Evolutionary conservation across 2,888 invertebrate genomes (phyloP).

Genomic region (Eupelmus urozonus): DNA sequence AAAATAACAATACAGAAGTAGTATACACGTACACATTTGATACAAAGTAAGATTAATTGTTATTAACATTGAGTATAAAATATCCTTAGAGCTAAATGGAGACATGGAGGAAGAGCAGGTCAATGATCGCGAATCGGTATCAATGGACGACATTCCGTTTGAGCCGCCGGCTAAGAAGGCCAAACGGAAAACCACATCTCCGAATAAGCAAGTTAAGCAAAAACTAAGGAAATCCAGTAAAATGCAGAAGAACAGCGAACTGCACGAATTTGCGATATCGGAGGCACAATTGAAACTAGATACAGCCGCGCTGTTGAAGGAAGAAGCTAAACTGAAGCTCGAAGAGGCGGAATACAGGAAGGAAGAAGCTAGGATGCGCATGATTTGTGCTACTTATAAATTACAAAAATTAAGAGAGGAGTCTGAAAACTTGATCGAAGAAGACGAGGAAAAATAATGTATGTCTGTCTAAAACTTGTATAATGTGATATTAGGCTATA

Average conservation of each 20-base stretch:
- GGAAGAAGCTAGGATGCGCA: conserved; percentile 69
- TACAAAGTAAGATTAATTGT: conserved; percentile 30
- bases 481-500: conserved; percentile 13
- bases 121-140: conserved; percentile 28
- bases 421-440: conserved; percentile 43
- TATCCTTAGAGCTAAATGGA: conserved; percentile 37
- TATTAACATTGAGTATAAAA: conserved; percentile 7
- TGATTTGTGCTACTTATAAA: conserved; percentile 68
- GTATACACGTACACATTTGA: conserved; percentile 37
- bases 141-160: conserved; percentile 37
- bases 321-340: conserved; percentile 68
- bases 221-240: conserved; percentile 58
- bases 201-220: conserved; percentile 32
- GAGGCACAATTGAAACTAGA: conserved; percentile 69
- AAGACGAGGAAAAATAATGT: conserved; percentile 25
- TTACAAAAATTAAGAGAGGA: conserved; percentile 66
- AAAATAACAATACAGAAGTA: conserved; percentile 42
- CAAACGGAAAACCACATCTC: conserved; percentile 24
- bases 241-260: conserved; percentile 64
- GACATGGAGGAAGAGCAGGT: conserved; percentile 31
- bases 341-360: conserved; percentile 69
- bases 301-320: conserved; percentile 67
- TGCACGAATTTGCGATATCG: conserved; percentile 66
- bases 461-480: conserved; percentile 6
- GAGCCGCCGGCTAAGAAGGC: conserved; percentile 35